Percentiles rank a stretch among this genome's conserved stretches.
Conservation (phyloP, 1,140 invertebrate species). For the Neotoxoptera formosana region DNA sequence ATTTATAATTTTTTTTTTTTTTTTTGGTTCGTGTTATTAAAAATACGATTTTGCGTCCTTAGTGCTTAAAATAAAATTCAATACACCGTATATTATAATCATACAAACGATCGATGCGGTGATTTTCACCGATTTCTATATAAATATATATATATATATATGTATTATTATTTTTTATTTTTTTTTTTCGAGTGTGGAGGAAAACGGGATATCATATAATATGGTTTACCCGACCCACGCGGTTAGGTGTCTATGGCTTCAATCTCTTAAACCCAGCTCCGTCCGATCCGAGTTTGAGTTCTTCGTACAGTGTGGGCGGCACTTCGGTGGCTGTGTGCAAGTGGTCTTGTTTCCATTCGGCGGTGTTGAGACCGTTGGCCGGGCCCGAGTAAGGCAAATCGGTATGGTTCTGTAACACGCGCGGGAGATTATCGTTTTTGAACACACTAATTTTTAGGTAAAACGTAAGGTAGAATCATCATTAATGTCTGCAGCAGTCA, state of each 20-base stretch:
- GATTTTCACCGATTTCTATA: background rate
- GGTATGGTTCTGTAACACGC: slow-evolving; percentile 28
- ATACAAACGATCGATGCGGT: slow-evolving; percentile 16
- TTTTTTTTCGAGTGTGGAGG: background rate
- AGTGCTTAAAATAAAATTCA: slow-evolving; percentile 33
- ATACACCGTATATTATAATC: background rate
- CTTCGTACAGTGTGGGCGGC: slow-evolving; percentile 78
- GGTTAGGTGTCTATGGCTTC: slow-evolving; percentile 66
- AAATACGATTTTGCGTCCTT: slow-evolving; percentile 36
- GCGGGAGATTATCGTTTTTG: background rate
- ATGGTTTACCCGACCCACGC: background rate
- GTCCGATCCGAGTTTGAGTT: slow-evolving; percentile 79
- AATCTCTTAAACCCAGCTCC: slow-evolving; percentile 80
- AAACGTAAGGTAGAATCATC: no score
- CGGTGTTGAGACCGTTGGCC: slow-evolving; percentile 29
- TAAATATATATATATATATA: slow-evolving; percentile 15
- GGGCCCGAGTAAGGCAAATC: slow-evolving; percentile 29
- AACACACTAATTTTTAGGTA: no score
- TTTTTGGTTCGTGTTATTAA: background rate
- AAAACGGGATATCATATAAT: background rate
- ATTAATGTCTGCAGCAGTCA: no score
- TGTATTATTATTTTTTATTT: background rate
- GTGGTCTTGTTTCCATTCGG: slow-evolving; percentile 67
- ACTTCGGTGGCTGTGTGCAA: slow-evolving; percentile 70
- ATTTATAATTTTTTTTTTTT: background rate